phyloP scores from a whole-genome alignment of 2,113 vertebrate species.

The Nematolebias whitei region DNA sequence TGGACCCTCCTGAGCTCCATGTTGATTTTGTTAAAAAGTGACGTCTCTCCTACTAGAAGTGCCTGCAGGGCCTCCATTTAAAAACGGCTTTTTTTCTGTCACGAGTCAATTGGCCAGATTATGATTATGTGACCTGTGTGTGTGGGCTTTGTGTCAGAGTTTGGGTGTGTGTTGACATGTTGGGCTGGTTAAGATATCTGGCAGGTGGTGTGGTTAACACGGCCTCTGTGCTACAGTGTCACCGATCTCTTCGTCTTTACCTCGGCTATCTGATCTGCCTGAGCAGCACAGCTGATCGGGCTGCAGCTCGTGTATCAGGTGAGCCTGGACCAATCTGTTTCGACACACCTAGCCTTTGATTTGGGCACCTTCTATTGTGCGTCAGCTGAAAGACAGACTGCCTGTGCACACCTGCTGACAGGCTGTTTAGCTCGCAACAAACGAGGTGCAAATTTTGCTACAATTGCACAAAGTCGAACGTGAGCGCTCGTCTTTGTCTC shows the following conservation, averaged over 20 bases:
- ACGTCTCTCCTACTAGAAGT: constrained; percentile 40
- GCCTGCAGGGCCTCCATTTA: constrained; percentile 48
- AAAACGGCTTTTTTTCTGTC: constrained; percentile 37
- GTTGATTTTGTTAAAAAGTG: constrained; percentile 71
- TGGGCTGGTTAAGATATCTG: constrained; percentile 37
- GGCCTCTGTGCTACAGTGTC: constrained; percentile 58
- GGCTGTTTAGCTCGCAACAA: background rate
- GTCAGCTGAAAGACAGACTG: constrained; percentile 44
- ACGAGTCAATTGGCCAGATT: constrained; percentile 34
- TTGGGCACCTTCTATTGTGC: constrained; percentile 55
- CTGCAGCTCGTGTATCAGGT: constrained; percentile 55
- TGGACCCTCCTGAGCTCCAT: constrained; percentile 66
- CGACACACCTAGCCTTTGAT: constrained; percentile 71
- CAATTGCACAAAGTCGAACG: background rate
- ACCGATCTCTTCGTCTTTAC: constrained; percentile 49
- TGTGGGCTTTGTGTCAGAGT: background rate
- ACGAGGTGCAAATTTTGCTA: background rate
- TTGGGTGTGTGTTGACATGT: constrained; percentile 6
- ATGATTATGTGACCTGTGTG: constrained; percentile 16
- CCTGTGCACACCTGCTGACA: constrained; percentile 49
- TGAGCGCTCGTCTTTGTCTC: too few species aligned
- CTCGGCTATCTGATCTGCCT: constrained; percentile 63
- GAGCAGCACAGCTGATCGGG: constrained; percentile 50
- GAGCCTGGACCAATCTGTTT: constrained; percentile 67
- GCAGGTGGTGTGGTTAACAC: constrained; percentile 60